Evolutionary conservation across 1,140 invertebrate species (phyloP).

Genomic region (Atta texana): DNA sequence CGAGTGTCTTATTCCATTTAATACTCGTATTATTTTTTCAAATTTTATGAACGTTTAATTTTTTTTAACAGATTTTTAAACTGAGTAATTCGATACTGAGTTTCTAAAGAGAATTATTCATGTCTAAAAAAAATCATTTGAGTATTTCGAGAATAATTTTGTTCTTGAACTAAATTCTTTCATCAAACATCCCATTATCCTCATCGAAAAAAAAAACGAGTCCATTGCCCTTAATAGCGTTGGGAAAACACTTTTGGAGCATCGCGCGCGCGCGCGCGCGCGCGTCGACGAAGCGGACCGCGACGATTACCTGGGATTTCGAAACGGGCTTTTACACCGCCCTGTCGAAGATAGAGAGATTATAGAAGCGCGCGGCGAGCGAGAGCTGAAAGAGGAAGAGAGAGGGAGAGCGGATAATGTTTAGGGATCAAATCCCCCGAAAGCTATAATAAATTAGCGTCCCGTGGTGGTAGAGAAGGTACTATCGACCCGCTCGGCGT

Average conservation of each 20-base stretch:
- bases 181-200: slow-evolving; percentile 37
- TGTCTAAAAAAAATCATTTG: background rate
- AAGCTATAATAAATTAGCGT: slow-evolving; percentile 65
- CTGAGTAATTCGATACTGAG: background rate
- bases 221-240: slow-evolving; percentile 55
- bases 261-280: background rate
- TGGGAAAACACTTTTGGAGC: slow-evolving; percentile 45
- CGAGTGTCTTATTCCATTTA: background rate
- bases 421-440: slow-evolving; percentile 62
- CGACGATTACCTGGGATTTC: slow-evolving; percentile 59
- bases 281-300: slow-evolving; percentile 11
- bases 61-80: background rate
- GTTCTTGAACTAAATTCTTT: slow-evolving; percentile 31
- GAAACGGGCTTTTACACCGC: slow-evolving; percentile 53
- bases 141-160: background rate
- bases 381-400: background rate
- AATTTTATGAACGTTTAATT: background rate
- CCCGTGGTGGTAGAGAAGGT: slow-evolving; percentile 36
- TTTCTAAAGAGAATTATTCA: background rate
- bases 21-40: background rate
- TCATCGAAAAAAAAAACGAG: background rate
- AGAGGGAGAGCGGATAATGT: slow-evolving; percentile 51
- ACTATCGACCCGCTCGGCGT: slow-evolving; percentile 49
- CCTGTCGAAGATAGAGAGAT: slow-evolving; percentile 66
- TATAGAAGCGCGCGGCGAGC: slow-evolving; percentile 38